A percentile compares a stretch with the other conserved stretches of the same genome.
phyloP scores from a whole-genome alignment of 1,140 invertebrate species.

The Odontomachus brunneus region DNA sequence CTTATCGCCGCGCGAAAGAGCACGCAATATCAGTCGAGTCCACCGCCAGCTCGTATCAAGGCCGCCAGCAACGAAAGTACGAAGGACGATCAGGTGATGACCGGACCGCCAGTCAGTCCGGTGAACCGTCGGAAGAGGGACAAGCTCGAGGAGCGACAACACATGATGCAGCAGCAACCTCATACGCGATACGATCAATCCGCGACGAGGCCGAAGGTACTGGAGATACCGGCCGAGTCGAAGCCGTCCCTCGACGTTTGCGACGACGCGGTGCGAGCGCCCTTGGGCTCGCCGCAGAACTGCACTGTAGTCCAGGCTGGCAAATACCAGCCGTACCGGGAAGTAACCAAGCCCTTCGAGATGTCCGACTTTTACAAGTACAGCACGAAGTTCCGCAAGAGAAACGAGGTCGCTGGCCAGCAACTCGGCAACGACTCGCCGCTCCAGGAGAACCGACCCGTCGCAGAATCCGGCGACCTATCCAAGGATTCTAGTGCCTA shows the following conservation, averaged over 20 bases:
- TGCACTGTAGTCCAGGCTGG: slow-evolving; percentile 94
- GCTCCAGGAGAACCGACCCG: slow-evolving; percentile 43
- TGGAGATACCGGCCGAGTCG: slow-evolving; percentile 84
- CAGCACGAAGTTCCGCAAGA: slow-evolving; percentile 95
- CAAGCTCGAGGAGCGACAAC: slow-evolving; percentile 55
- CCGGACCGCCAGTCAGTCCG: slow-evolving; percentile 54
- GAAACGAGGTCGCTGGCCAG: slow-evolving; percentile 75
- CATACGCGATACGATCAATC: slow-evolving; percentile 72
- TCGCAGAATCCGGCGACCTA: slow-evolving; percentile 25
- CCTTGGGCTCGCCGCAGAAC: slow-evolving; percentile 91
- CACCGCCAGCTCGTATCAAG: slow-evolving; percentile 32
- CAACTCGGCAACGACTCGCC: slow-evolving; percentile 49
- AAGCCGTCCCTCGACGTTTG: slow-evolving; percentile 75
- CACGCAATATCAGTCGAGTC: slow-evolving; percentile 69
- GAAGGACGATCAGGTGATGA: slow-evolving; percentile 47
- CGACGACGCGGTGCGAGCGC: slow-evolving; percentile 83
- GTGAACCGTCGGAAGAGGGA: slow-evolving; percentile 67
- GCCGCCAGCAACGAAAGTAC: slow-evolving; percentile 28
- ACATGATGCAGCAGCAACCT: slow-evolving; percentile 52
- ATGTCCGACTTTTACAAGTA: slow-evolving; percentile 99
- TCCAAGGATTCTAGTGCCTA: slow-evolving; percentile 40
- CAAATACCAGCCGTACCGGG: slow-evolving; percentile 95
- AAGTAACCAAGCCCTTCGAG: slow-evolving; percentile 98
- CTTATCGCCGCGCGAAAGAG: slow-evolving; percentile 75
- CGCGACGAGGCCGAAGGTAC: slow-evolving; percentile 64